A percentile compares a stretch with the other conserved stretches of the same genome.
Conservation (phyloP, 2,113 vertebrate genomes). For the Amblyopsis rosae region DNA sequence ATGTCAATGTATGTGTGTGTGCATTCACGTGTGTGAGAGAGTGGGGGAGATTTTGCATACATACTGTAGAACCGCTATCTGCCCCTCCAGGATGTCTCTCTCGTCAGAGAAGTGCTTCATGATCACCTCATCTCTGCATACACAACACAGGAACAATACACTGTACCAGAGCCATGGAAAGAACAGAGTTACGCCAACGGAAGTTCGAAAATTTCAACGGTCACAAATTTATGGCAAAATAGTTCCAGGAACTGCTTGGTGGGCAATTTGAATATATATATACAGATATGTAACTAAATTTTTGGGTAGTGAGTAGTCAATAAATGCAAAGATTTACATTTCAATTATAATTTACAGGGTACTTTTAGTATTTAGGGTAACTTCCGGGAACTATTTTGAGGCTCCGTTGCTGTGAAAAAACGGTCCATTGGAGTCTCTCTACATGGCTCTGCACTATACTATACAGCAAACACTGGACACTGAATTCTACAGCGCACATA, state of each 20-base stretch:
- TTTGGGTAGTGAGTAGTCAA: no score
- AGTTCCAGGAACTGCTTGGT: no score
- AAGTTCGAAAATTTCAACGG: no score
- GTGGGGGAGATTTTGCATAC: slow-evolving; percentile 46
- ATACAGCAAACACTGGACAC: not conserved
- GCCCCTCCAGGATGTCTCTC: slow-evolving; percentile 87
- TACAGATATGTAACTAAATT: not conserved
- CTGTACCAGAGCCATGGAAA: no score
- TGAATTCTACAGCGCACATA: not conserved
- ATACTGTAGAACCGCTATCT: slow-evolving; percentile 96
- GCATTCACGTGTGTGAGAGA: not conserved
- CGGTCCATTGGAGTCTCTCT: no score
- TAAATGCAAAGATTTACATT: no score
- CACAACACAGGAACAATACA: not conserved
- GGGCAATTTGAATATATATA: not conserved
- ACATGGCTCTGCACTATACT: not conserved
- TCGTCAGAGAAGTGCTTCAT: slow-evolving; percentile 89
- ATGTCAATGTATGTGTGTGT: not conserved
- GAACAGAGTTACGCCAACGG: no score
- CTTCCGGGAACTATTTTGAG: no score
- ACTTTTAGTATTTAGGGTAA: no score
- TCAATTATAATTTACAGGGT: no score
- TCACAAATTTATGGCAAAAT: not conserved
- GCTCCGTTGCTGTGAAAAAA: no score
- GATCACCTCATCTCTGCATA: slow-evolving; percentile 86